A percentile compares a stretch with the other conserved stretches of the same genome.
These are phyloP conservation scores for Pantelozetes paolii DNA, from an alignment of 2,888 invertebrate species.

Conservation along the genomic window DNA sequence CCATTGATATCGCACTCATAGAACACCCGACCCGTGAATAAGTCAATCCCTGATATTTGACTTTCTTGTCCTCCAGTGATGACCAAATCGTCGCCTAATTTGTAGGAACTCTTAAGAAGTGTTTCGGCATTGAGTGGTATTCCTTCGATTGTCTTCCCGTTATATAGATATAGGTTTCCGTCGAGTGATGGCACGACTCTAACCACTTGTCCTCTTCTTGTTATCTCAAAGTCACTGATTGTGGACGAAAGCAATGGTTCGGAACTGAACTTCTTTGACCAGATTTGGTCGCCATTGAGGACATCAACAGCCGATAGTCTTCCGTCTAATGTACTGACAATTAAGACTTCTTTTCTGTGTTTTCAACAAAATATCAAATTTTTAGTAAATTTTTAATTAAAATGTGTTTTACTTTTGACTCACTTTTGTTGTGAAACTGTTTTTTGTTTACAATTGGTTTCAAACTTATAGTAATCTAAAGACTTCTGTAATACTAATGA, in stretches of 20 bases:
- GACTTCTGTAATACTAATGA: not conserved
- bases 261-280: constrained; percentile 70
- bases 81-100: constrained; percentile 60
- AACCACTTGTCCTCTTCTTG: constrained; percentile 76
- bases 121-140: constrained; percentile 81
- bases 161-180: constrained; percentile 85
- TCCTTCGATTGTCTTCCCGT: constrained; percentile 79
- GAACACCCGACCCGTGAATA: constrained; percentile 62
- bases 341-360: constrained; percentile 56
- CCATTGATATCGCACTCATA: constrained; percentile 73
- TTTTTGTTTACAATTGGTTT: not conserved
- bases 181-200: constrained; percentile 86
- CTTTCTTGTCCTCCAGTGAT: constrained; percentile 73
- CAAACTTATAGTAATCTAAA: not conserved
- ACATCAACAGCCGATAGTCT: constrained; percentile 74
- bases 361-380: not conserved
- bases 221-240: constrained; percentile 78
- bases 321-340: constrained; percentile 88
- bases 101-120: constrained; percentile 72
- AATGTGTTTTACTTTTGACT: not conserved
- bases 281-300: constrained; percentile 62
- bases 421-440: not conserved
- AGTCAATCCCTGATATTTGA: constrained; percentile 77
- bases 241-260: constrained; percentile 77
- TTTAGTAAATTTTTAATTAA: not conserved